Base-by-base conservation (phyloP, 2,797 vertebrate genomes). In the Eospalax fontanierii region DNA sequence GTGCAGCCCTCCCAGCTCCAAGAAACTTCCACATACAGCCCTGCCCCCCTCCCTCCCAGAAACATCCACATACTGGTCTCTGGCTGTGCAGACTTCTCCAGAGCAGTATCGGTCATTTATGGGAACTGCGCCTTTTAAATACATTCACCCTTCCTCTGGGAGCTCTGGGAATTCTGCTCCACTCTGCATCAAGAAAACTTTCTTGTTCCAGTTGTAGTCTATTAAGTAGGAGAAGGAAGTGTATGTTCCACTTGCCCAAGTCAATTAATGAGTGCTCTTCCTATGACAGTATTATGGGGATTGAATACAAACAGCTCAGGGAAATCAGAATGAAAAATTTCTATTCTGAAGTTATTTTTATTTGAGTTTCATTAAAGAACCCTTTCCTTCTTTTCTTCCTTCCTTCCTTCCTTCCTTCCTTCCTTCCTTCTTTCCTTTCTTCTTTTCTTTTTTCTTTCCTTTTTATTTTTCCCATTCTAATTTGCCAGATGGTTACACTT, bases 101-200 rank as follows among this genome's bases (percentile, higher is more conserved):
- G 43, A 76, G 18, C 11, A 50, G 30, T 7, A 0, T 11, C 76
- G n/a, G 28, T 33, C 35, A 59, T n/a, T 82, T 61, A 59, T 33
- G 8, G 38, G 81, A 85, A 59, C 10, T 35, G 28, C 35, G 35
- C 70, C 43, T 57, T 2, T 84, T 28, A 80, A 83, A 85, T 30
- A 2, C 14, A 63, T 0, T 12, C 35, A 28, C 26, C 54, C 28
- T 88, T 86, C 33, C 65, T 93, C 75, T 87, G 38, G 80, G 43
- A 86, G 28, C 65, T 93, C 75, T 87, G 38, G 80, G 43, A 86
- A 78, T 24, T 35, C 11, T 71, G 54, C 63, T 81, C 54, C 87
- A 30, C 40, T 89, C 80, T 88, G 22, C 28, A 76, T 65, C 63
- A 90, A 81, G 46, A 30, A 38, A 73, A 66, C 85, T 73, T 66